phyloP scores from a whole-genome alignment of 2,888 invertebrate genomes.

The Megamerina dolium region DNA sequence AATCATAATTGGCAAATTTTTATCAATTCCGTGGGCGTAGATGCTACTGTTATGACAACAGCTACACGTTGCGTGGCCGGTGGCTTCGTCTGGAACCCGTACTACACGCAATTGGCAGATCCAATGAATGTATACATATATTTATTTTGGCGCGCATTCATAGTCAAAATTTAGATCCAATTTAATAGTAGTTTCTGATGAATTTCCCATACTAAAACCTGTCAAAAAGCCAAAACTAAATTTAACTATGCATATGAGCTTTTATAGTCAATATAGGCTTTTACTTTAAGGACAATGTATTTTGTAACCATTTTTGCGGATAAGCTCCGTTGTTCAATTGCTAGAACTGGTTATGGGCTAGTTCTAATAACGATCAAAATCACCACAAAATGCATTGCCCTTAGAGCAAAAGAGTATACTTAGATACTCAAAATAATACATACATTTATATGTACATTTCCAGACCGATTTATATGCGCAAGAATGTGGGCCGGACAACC shows the following conservation, averaged over 20 bases:
- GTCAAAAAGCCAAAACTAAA: no score
- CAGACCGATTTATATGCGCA: constrained; percentile 72
- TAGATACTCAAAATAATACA: no score
- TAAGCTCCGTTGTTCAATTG: background rate
- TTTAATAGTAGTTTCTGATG: background rate
- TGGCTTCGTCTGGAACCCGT: constrained; percentile 89
- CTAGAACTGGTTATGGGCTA: no score
- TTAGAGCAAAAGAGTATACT: no score
- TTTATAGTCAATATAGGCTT: no score
- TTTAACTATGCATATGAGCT: no score
- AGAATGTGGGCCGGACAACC: constrained; percentile 85
- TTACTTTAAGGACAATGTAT: no score
- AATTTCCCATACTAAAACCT: no score
- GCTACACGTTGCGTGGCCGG: constrained; percentile 82
- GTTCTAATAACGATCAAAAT: no score
- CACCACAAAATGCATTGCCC: no score
- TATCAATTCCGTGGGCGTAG: constrained; percentile 87
- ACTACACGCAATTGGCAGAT: constrained; percentile 82
- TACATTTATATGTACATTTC: background rate
- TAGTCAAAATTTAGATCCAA: background rate
- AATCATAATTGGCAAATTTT: constrained; percentile 87
- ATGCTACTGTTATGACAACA: constrained; percentile 76
- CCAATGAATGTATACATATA: constrained; percentile 73
- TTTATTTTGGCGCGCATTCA: background rate
- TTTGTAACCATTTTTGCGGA: background rate